Evolutionary conservation across 2,888 invertebrate species (phyloP).

Genomic region (Lagria hirta): DNA sequence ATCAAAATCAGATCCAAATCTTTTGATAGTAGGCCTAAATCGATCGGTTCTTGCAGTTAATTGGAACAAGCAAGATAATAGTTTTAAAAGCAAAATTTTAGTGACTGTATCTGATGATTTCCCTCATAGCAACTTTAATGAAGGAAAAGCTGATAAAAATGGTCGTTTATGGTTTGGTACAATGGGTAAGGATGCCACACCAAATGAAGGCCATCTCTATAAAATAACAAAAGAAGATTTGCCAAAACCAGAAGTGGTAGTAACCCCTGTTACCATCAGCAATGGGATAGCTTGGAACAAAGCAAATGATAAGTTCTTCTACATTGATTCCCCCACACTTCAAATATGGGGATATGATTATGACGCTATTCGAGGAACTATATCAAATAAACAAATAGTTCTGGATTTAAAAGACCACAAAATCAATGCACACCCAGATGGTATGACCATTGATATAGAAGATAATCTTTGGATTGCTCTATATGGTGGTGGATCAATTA

Average conservation of each 20-base stretch:
- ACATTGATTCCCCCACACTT: slow-evolving; percentile 70
- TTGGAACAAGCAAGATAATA: slow-evolving; percentile 12
- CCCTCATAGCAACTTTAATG: slow-evolving; percentile 57
- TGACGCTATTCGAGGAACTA: slow-evolving; percentile 58
- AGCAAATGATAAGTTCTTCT: slow-evolving; percentile 71
- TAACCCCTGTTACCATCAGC: slow-evolving; percentile 68
- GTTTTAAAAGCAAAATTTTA: slow-evolving; percentile 33
- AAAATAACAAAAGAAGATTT: slow-evolving; percentile 53
- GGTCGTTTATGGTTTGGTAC: slow-evolving; percentile 60
- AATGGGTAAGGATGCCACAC: slow-evolving; percentile 10
- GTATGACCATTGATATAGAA: slow-evolving; percentile 76
- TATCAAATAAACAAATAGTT: slow-evolving; percentile 45
- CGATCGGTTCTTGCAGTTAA: slow-evolving; percentile 16
- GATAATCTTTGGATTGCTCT: slow-evolving; percentile 78
- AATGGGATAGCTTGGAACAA: slow-evolving; percentile 79
- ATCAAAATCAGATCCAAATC: slow-evolving; percentile 30
- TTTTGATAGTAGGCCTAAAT: slow-evolving; percentile 32
- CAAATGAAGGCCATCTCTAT: slow-evolving; percentile 63
- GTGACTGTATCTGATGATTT: slow-evolving; percentile 52
- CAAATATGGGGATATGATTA: slow-evolving; percentile 71
- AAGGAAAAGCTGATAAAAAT: slow-evolving; percentile 60
- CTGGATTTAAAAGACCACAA: slow-evolving; percentile 37
- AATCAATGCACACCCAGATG: slow-evolving; percentile 36
- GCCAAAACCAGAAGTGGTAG: slow-evolving; percentile 4
- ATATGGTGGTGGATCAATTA: slow-evolving; percentile 64